Percentiles rank a stretch among this genome's conserved stretches.
phyloP scores from a whole-genome alignment of 2,113 vertebrate species.

The Mugil cephalus region DNA sequence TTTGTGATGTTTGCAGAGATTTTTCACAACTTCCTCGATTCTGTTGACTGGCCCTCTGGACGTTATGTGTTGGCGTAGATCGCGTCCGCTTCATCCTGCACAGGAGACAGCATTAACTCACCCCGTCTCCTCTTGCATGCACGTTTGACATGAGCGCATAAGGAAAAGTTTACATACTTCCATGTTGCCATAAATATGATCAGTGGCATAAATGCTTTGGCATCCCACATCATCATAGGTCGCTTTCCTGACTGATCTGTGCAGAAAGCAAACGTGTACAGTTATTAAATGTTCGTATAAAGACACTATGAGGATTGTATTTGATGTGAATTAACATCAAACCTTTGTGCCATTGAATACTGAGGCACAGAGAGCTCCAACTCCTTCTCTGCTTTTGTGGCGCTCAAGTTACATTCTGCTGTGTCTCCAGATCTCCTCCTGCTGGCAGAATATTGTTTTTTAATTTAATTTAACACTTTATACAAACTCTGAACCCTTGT shows the following conservation, averaged over 20 bases:
- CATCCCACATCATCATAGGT: neutral
- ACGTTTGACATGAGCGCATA: neutral
- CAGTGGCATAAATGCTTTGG: neutral
- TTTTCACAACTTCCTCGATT: too few relatives aligned
- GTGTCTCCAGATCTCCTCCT: conserved; percentile 22
- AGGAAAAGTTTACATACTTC: conserved; percentile 36
- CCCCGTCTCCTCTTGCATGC: neutral
- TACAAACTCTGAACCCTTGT: too few relatives aligned
- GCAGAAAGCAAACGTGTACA: conserved; percentile 6
- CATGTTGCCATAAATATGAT: conserved; percentile 50
- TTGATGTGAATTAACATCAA: neutral
- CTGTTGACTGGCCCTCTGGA: neutral
- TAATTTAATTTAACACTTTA: too few relatives aligned
- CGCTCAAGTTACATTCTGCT: neutral
- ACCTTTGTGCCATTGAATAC: conserved; percentile 31
- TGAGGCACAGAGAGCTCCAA: neutral
- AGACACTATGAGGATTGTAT: too few relatives aligned
- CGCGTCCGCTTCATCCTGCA: conserved; percentile 45
- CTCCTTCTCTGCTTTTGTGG: neutral
- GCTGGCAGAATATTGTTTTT: conserved; percentile 16
- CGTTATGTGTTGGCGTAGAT: conserved; percentile 64
- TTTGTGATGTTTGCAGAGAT: neutral
- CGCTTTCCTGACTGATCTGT: conserved; percentile 33
- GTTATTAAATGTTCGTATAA: neutral
- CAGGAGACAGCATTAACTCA: neutral